Conservation (phyloP, 2,113 vertebrate genomes). For the Lagopus leucura region DNA sequence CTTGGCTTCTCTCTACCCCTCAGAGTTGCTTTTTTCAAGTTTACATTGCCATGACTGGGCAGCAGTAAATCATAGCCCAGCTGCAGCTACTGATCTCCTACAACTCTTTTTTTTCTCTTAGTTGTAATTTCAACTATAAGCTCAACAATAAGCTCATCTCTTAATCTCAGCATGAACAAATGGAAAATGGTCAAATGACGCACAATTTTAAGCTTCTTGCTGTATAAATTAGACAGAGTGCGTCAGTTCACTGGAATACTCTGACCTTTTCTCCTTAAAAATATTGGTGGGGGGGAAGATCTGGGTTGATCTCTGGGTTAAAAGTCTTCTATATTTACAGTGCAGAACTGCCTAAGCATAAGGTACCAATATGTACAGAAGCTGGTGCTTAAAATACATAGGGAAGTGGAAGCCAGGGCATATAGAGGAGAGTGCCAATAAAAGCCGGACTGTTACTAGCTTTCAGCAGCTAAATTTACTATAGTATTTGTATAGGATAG, state of each 20-base stretch:
- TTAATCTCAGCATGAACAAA: constrained; percentile 77
- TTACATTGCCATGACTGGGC: constrained; percentile 8
- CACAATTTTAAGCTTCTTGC: constrained; percentile 72
- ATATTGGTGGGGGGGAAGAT: constrained; percentile 2
- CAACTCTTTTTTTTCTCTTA: constrained; percentile 57
- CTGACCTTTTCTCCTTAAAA: constrained; percentile 79
- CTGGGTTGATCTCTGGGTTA: constrained; percentile 45
- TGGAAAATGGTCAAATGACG: constrained; percentile 78
- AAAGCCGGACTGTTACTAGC: constrained; percentile 32
- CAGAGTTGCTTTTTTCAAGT: constrained; percentile 41
- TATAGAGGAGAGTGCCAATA: background rate
- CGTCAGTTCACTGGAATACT: constrained; percentile 77
- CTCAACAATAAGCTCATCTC: constrained; percentile 72
- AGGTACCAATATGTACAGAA: constrained; percentile 46
- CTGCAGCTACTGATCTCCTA: constrained; percentile 55
- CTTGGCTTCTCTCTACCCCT: background rate
- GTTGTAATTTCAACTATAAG: constrained; percentile 75
- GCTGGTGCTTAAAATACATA: constrained; percentile 25
- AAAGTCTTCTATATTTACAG: constrained; percentile 64
- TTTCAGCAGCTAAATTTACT: constrained; percentile 29
- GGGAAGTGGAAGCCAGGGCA: constrained; percentile 33
- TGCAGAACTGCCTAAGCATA: constrained; percentile 45
- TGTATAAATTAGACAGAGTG: constrained; percentile 73
- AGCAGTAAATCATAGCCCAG: constrained; percentile 61
- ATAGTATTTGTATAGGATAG: background rate